Conservation (phyloP, 2,797 vertebrate species). For the Poecilia velifera region DNA sequence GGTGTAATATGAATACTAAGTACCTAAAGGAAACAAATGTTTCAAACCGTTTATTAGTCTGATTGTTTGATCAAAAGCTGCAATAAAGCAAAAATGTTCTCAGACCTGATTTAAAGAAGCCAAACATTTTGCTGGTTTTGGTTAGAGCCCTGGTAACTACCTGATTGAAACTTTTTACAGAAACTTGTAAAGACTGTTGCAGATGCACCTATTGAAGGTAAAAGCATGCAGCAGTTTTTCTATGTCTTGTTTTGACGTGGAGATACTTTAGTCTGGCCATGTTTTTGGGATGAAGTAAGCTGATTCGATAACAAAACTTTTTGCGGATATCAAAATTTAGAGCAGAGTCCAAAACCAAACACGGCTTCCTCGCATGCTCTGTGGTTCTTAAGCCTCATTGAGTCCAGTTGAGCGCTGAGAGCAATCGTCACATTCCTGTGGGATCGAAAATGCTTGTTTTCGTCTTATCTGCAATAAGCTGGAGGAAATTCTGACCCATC, state of each 20-base stretch:
- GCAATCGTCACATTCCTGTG: not conserved
- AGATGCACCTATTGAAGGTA: not conserved
- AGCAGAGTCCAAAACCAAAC: not conserved
- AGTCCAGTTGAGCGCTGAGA: not conserved
- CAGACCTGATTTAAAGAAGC: not conserved
- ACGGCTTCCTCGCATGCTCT: not conserved
- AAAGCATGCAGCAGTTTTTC: not conserved
- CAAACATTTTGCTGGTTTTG: not conserved
- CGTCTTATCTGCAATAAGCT: not conserved
- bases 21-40: not conserved
- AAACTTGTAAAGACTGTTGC: not conserved
- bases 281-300: too few relatives aligned
- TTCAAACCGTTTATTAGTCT: not conserved
- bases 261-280: too few relatives aligned
- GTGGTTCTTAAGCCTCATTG: not conserved
- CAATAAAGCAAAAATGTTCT: not conserved
- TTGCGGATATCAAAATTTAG: not conserved
- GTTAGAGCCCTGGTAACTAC: not conserved
- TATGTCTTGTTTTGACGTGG: not conserved
- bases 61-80: not conserved
- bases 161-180: not conserved
- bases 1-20: not conserved
- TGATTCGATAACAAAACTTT: not conserved
- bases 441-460: not conserved
- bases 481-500: not conserved